A percentile compares a stretch with the other conserved stretches of the same genome.
Evolutionary conservation across 2,888 invertebrate genomes (phyloP).

Genomic region (Chydorus sphaericus): DNA sequence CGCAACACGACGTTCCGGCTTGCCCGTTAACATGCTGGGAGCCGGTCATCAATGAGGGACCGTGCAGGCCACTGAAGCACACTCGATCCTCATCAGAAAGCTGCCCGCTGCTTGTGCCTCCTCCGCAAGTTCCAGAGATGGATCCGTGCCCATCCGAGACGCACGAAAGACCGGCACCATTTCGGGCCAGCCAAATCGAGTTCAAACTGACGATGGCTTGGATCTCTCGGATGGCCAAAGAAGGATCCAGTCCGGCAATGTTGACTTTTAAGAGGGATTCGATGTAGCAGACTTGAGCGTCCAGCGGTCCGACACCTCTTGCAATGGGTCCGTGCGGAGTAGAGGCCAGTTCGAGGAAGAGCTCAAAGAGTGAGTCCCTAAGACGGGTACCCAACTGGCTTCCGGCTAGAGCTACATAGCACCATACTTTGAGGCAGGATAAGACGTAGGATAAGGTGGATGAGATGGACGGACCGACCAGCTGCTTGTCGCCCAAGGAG

Average conservation of each 20-base stretch:
- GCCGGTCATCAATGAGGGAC: too few relatives aligned
- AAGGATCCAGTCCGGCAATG: conserved; percentile 46
- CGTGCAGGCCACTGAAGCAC: background rate
- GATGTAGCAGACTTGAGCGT: conserved; percentile 57
- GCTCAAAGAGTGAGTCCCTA: background rate
- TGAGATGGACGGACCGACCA: conserved; percentile 9
- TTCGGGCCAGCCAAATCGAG: background rate
- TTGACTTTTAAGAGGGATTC: conserved; percentile 47
- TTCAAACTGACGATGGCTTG: conserved; percentile 4
- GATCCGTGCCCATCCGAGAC: too few relatives aligned
- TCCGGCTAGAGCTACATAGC: conserved; percentile 3
- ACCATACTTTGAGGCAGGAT: conserved; percentile 11
- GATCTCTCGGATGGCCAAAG: background rate
- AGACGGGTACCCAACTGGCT: background rate
- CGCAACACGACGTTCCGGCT: background rate
- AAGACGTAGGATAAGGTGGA: conserved; percentile 8
- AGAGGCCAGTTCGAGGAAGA: conserved; percentile 8
- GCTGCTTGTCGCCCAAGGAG: conserved; percentile 1
- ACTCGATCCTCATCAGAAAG: background rate
- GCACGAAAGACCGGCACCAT: background rate
- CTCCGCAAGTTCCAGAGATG: too few relatives aligned
- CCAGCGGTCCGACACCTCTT: conserved; percentile 40
- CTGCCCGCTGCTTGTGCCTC: conserved; percentile 2
- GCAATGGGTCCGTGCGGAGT: conserved; percentile 26
- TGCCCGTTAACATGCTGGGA: too few relatives aligned